Evolutionary conservation across 2,797 vertebrate species (phyloP).

Genomic region (Arnoldichthys spilopterus): DNA sequence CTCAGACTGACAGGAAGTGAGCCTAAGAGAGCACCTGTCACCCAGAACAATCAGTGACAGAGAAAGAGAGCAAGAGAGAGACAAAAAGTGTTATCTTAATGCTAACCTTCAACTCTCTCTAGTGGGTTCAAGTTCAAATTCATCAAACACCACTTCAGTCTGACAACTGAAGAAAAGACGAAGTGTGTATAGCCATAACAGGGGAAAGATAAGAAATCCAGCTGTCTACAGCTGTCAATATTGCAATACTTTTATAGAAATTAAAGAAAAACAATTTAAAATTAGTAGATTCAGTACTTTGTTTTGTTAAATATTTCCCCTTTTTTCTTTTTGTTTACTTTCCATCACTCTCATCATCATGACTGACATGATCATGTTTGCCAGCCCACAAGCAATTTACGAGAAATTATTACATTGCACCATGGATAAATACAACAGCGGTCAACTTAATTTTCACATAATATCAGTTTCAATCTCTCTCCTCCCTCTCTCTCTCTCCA

Average conservation of each 20-base stretch:
- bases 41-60: constrained; percentile 28
- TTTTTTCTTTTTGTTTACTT: too few species aligned
- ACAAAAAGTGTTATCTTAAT: neutral
- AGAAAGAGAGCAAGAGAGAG: neutral
- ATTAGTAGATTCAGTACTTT: neutral
- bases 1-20: constrained; percentile 36
- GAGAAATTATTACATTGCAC: too few species aligned
- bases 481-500: neutral
- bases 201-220: neutral
- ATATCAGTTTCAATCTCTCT: too few species aligned
- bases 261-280: neutral
- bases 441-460: too few species aligned
- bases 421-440: neutral
- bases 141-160: neutral
- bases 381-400: too few species aligned
- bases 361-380: neutral
- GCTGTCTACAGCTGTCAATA: neutral
- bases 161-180: constrained; percentile 1
- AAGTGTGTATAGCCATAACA: constrained; percentile 5
- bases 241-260: neutral
- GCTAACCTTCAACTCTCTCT: constrained; percentile 20
- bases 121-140: constrained; percentile 17
- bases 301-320: too few species aligned
- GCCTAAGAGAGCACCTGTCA: constrained; percentile 38
- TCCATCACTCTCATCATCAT: neutral